Conservation (phyloP, 2,113 vertebrate species). For the Rattus rattus region DNA sequence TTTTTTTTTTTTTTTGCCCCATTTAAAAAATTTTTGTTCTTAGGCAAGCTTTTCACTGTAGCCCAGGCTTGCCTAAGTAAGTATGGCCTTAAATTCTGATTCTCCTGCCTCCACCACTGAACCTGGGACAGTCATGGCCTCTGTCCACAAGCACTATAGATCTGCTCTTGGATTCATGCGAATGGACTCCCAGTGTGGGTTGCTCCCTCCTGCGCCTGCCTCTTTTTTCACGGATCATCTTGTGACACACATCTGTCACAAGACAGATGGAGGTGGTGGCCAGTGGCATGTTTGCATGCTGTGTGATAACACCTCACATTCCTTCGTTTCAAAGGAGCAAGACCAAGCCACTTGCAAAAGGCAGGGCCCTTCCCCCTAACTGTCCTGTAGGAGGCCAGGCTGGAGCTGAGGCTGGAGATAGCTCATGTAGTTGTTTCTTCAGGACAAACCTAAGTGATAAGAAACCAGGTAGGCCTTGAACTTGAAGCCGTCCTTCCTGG, state of each 20-base stretch:
- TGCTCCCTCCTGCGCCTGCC: background rate
- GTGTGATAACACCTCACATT: background rate
- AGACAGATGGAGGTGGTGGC: background rate
- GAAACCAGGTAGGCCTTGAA: background rate
- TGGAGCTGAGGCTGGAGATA: background rate
- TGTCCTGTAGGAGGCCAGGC: conserved; percentile 12
- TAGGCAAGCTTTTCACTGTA: background rate
- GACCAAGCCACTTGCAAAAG: background rate
- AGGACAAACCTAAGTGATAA: background rate
- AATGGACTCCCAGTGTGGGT: background rate
- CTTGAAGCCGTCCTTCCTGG: background rate
- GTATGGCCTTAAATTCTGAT: background rate
- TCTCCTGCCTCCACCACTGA: background rate
- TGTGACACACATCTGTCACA: background rate
- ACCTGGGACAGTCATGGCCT: background rate
- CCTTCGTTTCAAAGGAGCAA: background rate
- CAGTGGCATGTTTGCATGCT: background rate
- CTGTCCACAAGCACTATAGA: too few species aligned
- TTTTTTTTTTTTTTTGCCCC: too few species aligned
- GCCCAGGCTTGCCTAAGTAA: background rate
- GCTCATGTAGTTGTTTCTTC: background rate
- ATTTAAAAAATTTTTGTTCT: background rate
- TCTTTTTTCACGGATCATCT: background rate
- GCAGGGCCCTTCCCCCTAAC: background rate
- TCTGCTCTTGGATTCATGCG: background rate